Conservation (phyloP, 2,888 invertebrate genomes). For the Zelleria hepariella region DNA sequence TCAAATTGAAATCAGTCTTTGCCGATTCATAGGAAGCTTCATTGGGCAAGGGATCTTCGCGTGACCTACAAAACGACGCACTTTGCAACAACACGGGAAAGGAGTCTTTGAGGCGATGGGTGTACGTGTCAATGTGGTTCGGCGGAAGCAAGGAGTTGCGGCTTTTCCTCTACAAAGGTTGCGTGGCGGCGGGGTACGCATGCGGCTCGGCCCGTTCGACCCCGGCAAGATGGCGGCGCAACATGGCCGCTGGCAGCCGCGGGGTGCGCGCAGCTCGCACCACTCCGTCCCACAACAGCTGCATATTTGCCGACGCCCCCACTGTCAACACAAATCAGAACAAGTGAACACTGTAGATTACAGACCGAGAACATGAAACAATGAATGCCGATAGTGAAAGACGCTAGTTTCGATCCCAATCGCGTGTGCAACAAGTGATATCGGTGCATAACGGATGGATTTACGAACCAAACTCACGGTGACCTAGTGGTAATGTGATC, state of each 20-base stretch:
- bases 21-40: conserved; percentile 60
- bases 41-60: conserved; percentile 44
- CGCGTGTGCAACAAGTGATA: conserved; percentile 70
- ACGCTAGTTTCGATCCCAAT: conserved; percentile 10
- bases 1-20: conserved; percentile 55
- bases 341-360: not conserved
- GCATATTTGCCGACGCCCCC: conserved; percentile 49
- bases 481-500: conserved; percentile 52
- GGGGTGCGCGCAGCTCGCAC: conserved; percentile 51
- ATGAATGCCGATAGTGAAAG: not conserved
- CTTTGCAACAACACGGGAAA: conserved; percentile 28
- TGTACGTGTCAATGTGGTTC: conserved; percentile 37
- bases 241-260: conserved; percentile 71
- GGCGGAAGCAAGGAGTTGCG: conserved; percentile 39
- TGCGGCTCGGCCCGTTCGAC: conserved; percentile 63
- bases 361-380: not conserved
- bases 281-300: conserved; percentile 56
- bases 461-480: conserved; percentile 41
- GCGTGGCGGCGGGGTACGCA: conserved; percentile 64
- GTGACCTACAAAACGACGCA: conserved; percentile 65
- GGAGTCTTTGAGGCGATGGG: conserved; percentile 31
- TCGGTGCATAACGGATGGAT: conserved; percentile 33
- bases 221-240: conserved; percentile 70
- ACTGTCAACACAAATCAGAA: conserved; percentile 22
- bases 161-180: conserved; percentile 46